Conservation (phyloP, 37 sponge, comb jelly and placozoan species). For the Ephydatia muelleri region DNA sequence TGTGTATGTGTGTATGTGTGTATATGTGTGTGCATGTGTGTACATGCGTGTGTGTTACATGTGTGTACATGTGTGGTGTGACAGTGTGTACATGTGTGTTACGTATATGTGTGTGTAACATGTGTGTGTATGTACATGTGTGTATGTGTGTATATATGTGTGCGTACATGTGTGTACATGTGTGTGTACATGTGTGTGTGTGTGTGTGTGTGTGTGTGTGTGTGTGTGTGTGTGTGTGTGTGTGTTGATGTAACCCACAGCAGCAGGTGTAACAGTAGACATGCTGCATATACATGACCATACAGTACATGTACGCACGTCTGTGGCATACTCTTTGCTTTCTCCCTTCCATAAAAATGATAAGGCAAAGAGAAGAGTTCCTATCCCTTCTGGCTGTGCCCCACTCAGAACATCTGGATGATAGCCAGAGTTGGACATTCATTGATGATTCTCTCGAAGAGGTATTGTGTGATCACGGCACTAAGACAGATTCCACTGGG, state of each 20-base stretch:
- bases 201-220: no score
- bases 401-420: not conserved
- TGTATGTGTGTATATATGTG: no score
- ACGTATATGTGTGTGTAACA: not conserved
- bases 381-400: conserved; percentile 39
- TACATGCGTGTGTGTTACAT: not conserved
- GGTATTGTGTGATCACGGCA: conserved; percentile 27
- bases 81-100: not conserved
- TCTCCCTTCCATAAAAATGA: not conserved
- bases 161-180: not conserved
- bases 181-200: not conserved
- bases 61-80: not conserved
- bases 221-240: no score
- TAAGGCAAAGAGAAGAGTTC: conserved; percentile 73
- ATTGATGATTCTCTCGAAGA: conserved; percentile 58
- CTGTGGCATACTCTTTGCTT: no score
- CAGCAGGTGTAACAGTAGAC: no score
- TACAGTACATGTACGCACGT: no score
- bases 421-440: conserved; percentile 53
- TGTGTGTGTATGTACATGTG: not conserved
- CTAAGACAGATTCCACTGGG: not conserved
- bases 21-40: not conserved
- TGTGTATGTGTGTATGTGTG: not conserved
- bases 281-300: no score
- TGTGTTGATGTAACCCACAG: no score